phyloP scores from a whole-genome alignment of 2,888 invertebrate species.

The Aleiodes alternator region DNA sequence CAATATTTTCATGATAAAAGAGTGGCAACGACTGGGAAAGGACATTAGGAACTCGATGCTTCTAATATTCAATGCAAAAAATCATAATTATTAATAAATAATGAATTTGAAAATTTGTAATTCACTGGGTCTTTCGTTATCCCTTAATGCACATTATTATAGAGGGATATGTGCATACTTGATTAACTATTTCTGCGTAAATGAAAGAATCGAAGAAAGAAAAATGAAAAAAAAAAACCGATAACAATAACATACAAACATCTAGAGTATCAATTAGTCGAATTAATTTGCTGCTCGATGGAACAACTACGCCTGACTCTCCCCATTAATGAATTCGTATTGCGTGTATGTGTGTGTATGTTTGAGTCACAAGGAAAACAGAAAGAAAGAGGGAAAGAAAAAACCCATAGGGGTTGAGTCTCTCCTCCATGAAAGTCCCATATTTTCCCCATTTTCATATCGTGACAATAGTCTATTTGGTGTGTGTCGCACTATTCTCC shows the following conservation, averaged over 20 bases:
- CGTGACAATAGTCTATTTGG: constrained; percentile 6
- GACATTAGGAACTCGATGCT: no score
- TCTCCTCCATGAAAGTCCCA: not conserved
- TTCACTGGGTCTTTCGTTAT: no score
- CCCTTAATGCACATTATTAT: constrained; percentile 27
- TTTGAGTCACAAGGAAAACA: not conserved
- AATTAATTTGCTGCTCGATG: constrained; percentile 41
- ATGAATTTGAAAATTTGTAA: no score
- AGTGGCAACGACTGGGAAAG: no score
- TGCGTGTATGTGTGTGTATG: no score
- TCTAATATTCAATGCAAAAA: no score
- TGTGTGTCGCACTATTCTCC: not conserved
- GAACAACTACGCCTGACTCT: constrained; percentile 8
- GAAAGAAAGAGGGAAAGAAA: constrained; percentile 29
- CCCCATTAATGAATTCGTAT: not conserved
- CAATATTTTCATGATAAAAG: no score
- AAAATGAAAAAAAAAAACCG: not conserved
- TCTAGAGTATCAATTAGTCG: constrained; percentile 35
- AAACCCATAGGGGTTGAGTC: not conserved
- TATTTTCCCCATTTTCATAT: constrained; percentile 34
- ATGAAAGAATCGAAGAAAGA: not conserved
- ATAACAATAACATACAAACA: not conserved
- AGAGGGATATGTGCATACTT: not conserved
- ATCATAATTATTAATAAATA: no score
- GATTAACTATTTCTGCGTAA: not conserved